Conservation (phyloP, 2,888 invertebrate genomes). For the Azorinus chamasolen region DNA sequence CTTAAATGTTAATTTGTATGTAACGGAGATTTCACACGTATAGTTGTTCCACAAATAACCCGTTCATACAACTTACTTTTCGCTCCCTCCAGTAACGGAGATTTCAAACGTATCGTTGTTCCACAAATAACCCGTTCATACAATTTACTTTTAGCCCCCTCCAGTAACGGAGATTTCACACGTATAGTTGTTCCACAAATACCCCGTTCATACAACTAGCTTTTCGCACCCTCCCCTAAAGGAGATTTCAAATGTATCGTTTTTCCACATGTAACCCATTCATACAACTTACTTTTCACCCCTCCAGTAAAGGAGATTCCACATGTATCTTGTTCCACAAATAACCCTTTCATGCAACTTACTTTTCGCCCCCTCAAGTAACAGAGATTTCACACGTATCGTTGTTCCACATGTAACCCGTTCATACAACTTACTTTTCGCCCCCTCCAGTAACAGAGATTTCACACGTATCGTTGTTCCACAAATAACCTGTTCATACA, state of each 20-base stretch:
- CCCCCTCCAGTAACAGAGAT: slow-evolving; percentile 1
- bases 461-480: slow-evolving; percentile 54
- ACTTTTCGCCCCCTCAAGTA: no score
- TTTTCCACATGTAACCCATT: slow-evolving; percentile 50
- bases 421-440: slow-evolving; percentile 42
- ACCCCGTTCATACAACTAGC: slow-evolving; percentile 18
- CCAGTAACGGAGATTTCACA: slow-evolving; percentile 28
- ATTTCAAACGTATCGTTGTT: slow-evolving; percentile 47
- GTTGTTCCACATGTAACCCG: slow-evolving; percentile 49
- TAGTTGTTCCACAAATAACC: no score
- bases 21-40: no score
- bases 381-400: slow-evolving; percentile 39
- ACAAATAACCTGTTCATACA: slow-evolving; percentile 38
- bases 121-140: slow-evolving; percentile 49
- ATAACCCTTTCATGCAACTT: no score
- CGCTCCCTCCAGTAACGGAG: slow-evolving; percentile 8
- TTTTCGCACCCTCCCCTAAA: neutral
- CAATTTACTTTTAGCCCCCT: slow-evolving; percentile 28
- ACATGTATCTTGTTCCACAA: no score
- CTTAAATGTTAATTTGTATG: slow-evolving; percentile 52
- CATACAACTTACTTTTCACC: slow-evolving; percentile 34
- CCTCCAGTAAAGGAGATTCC: no score
- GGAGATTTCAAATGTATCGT: slow-evolving; percentile 45
- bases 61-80: no score
- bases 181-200: slow-evolving; percentile 50